Evolutionary conservation across 2,888 invertebrate species (phyloP).

Genomic region (Allolobophora icterica): DNA sequence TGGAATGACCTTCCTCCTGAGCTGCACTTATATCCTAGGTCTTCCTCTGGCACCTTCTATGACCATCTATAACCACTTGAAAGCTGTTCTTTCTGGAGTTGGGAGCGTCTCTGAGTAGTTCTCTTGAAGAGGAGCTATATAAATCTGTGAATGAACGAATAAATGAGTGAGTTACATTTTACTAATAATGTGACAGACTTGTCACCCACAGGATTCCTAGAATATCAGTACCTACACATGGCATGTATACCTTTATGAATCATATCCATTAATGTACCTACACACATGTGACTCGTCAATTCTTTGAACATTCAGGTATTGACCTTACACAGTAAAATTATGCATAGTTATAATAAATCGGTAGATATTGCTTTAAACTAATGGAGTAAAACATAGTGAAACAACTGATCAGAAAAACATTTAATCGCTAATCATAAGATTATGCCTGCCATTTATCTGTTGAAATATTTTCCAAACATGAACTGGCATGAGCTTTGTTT

Average conservation of each 20-base stretch:
- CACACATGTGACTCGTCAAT: background rate
- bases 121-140: too few relatives aligned
- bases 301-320: background rate
- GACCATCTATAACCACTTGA: too few relatives aligned
- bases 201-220: background rate
- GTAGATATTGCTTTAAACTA: background rate
- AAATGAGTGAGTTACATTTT: too few relatives aligned
- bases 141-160: too few relatives aligned
- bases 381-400: background rate
- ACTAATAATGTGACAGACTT: background rate
- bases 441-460: background rate
- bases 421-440: background rate
- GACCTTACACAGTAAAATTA: background rate
- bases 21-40: too few relatives aligned
- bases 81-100: too few relatives aligned
- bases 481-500: background rate
- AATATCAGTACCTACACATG: background rate
- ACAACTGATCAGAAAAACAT: background rate
- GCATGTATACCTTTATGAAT: constrained; percentile 7
- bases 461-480: background rate
- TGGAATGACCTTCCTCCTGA: too few relatives aligned
- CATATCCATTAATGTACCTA: background rate
- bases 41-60: too few relatives aligned
- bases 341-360: background rate
- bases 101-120: too few relatives aligned